Percentiles rank a stretch among this genome's conserved stretches.
Evolutionary conservation across 2,888 invertebrate genomes (phyloP).

Genomic region (Stenchaetothrips biformis): DNA sequence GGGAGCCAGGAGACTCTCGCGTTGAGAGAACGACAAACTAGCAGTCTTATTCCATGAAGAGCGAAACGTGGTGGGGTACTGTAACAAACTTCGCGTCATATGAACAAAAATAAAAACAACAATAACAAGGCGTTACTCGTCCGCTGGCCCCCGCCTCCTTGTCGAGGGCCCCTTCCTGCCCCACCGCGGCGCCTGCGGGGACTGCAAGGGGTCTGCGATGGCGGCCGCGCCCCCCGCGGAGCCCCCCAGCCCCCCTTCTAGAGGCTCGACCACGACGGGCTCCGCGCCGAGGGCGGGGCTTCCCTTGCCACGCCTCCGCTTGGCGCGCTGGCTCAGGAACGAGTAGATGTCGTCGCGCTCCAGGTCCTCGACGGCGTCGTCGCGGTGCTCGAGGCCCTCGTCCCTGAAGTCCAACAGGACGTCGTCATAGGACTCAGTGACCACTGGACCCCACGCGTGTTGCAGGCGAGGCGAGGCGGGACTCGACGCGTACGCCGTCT

Average conservation of each 20-base stretch:
- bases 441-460: too few relatives aligned
- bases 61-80: too few relatives aligned
- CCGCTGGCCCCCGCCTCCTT: background rate
- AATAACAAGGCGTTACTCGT: background rate
- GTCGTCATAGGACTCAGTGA: too few relatives aligned
- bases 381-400: too few relatives aligned
- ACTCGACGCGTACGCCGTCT: background rate
- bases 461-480: too few relatives aligned
- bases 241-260: too few relatives aligned
- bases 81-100: background rate
- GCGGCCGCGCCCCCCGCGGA: too few relatives aligned
- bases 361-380: background rate
- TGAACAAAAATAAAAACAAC: background rate
- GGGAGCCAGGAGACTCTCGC: background rate
- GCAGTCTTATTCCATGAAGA: background rate
- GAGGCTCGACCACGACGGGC: too few relatives aligned
- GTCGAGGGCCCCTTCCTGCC: background rate
- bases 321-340: conserved; percentile 3
- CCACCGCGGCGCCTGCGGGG: background rate
- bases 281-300: background rate
- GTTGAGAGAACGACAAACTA: background rate
- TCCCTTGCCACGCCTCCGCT: background rate
- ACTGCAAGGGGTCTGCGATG: background rate
- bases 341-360: conserved; percentile 11
- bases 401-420: too few relatives aligned